Percentiles rank a stretch among this genome's conserved stretches.
Evolutionary conservation across 2,113 vertebrate genomes (phyloP).

Genomic region (Brienomyrus brachyistius): DNA sequence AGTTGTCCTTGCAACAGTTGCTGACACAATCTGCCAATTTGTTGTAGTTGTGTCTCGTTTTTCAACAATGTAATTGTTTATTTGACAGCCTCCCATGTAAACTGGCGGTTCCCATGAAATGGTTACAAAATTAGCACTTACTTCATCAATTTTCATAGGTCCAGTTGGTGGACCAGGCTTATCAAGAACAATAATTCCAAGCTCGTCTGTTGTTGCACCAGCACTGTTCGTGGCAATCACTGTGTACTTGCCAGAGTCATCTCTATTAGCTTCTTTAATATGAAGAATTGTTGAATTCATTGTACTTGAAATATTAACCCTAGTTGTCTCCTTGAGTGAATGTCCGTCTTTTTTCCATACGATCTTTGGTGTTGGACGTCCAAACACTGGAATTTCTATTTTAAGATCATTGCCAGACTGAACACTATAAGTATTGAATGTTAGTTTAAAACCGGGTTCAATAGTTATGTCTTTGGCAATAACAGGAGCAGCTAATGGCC

Average conservation of each 20-base stretch:
- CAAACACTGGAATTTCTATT: slow-evolving; percentile 84
- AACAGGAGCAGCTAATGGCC: slow-evolving; percentile 78
- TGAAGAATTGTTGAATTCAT: slow-evolving; percentile 70
- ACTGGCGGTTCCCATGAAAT: slow-evolving; percentile 88
- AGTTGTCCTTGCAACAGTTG: slow-evolving; percentile 93
- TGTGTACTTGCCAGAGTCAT: slow-evolving; percentile 88
- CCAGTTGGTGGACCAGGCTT: slow-evolving; percentile 89
- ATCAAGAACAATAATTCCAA: slow-evolving; percentile 82
- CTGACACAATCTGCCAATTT: slow-evolving; percentile 86
- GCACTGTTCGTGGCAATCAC: slow-evolving; percentile 78
- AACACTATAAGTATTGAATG: slow-evolving; percentile 82
- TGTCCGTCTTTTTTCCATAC: slow-evolving; percentile 88
- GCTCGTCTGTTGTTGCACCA: slow-evolving; percentile 73
- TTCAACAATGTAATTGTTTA: slow-evolving; percentile 96
- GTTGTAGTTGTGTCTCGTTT: slow-evolving; percentile 93
- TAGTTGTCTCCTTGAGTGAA: slow-evolving; percentile 86
- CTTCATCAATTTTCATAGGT: slow-evolving; percentile 86
- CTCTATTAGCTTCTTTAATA: slow-evolving; percentile 87
- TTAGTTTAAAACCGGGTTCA: slow-evolving; percentile 74
- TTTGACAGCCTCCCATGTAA: slow-evolving; percentile 92
- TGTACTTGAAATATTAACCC: slow-evolving; percentile 80
- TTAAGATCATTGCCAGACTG: slow-evolving; percentile 86
- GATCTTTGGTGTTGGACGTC: slow-evolving; percentile 78
- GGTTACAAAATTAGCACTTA: slow-evolving; percentile 79
- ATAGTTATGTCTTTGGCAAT: slow-evolving; percentile 87